Evolutionary conservation across 2,113 vertebrate species (phyloP), one percentile per base, ranked within the genome.

Genomic region (Oceanodroma tethys): DNA sequence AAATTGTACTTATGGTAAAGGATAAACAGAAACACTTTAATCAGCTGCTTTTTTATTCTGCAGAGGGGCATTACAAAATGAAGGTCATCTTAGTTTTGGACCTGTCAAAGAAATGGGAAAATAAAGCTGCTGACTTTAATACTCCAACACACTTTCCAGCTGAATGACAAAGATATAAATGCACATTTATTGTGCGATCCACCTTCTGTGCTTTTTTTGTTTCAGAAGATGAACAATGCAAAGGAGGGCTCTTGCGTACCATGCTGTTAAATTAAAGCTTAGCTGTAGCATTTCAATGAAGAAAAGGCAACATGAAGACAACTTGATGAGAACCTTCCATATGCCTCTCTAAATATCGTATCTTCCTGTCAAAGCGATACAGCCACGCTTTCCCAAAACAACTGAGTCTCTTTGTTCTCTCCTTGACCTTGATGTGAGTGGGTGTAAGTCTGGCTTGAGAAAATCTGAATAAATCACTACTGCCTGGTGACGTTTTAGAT

Each of bases 251-350:
- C 86, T 76, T 63, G 43, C 72, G 65, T 43, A 86, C 36, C 40
- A 68, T 0, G 1, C 23, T 84, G 48, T 45, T 75, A 94, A 75
- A 91, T 89, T 84, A 93, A 30, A 40, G 53, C 48, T 86, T 92
- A 72, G 38, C 55, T 66, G 32, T 29, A 71, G 56, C 1, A 0
- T 75, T 86, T 76, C 66, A 84, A 2, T 18, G 32, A 89, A 81
- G 40, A 81, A 92, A 91, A 86, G 34, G 17, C n/a, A 80, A 60
- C 60, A 22, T 16, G 38, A 93, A 94, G 86, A 89, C 53, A 84
- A 53, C 16, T 53, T 68, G 52, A 75, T 81, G 30, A 91, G 38
- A 95, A 56, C 17, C 34, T 81, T 92, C 38, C 34, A 17, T 10
- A 11, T 3, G 0, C 29, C 18, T 73, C 74, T 86, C 20, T 55